Base-by-base conservation (phyloP, 2,888 invertebrate species). In the Amorpha juglandis region DNA sequence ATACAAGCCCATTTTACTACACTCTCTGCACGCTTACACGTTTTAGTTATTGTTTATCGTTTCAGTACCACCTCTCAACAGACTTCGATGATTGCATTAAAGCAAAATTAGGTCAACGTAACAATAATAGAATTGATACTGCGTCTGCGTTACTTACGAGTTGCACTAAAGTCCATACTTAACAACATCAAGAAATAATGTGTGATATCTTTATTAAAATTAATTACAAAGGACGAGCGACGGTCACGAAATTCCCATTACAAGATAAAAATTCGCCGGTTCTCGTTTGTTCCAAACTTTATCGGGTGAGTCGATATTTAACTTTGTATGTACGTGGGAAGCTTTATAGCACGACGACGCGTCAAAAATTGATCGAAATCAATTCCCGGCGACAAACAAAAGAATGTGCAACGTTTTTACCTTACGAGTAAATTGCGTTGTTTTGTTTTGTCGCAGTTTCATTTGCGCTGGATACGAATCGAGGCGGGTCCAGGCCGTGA, bases 401-500 rank as follows among this genome's bases (percentile, higher is more conserved):
- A 12, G 42, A 58, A 58, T 58, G 38, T n/a, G n/a, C 53, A 58
- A 42, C 38, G 42, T 58, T 58, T 58, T 58, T 58, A 38, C 58
- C 58, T 58, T 58, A 19, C 45, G 38, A 42, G 42, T 19, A 42
- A 42, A 42, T 58, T 42, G 58, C 42, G 58, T 19, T 63, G 75
- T 74, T 76, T 71, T 73, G 76, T 78, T 70, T 73, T 74, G 69
- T 69, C 69, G 71, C 72, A 76, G 75, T 21, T 58, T 58, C 71
- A 73, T 81, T 82, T 75, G 80, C 82, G 79, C 84, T 86, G 88
- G 88, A 89, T 84, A 82, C 82, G 71, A 69, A 73, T 16, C 19
- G 73, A 76, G 74, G 74, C 69, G 72, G 72, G 74, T 73, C 84
- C 69, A 72, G 72, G 74, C 73, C 84, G 89, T 91, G 91, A 86